Evolutionary conservation across 35 echinoderm and acorn worm genomes (phyloP).

Genomic region (Antedon bifida): DNA sequence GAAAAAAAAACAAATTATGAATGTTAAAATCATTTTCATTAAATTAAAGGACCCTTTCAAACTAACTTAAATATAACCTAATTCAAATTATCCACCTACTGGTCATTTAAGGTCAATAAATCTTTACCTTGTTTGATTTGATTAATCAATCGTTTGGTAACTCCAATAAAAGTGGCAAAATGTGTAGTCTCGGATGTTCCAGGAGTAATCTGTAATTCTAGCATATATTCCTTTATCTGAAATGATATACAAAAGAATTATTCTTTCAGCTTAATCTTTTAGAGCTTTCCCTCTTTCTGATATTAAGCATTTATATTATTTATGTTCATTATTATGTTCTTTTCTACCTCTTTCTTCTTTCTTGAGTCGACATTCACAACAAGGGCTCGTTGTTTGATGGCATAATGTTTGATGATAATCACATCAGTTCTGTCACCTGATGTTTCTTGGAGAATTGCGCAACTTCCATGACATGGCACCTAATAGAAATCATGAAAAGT

Average conservation of each 20-base stretch:
- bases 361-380: slow-evolving; percentile 67
- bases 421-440: slow-evolving; percentile 50
- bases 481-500: slow-evolving; percentile 13
- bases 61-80: too few species aligned
- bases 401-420: slow-evolving; percentile 74
- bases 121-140: not conserved
- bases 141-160: not conserved
- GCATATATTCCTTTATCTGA: not conserved
- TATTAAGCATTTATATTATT: too few species aligned
- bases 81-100: too few species aligned
- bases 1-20: slow-evolving; percentile 5
- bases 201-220: not conserved
- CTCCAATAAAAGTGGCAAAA: not conserved
- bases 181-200: not conserved
- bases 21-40: too few species aligned
- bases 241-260: not conserved
- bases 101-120: too few species aligned
- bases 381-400: slow-evolving; percentile 50
- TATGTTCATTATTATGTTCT: too few species aligned
- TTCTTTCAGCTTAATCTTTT: too few species aligned
- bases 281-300: too few species aligned
- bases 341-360: slow-evolving; percentile 92
- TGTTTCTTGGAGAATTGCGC: slow-evolving; percentile 43
- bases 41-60: too few species aligned
- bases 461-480: slow-evolving; percentile 73